Evolutionary conservation across 2,888 invertebrate genomes (phyloP).

Genomic region (Tetragnatha montana): DNA sequence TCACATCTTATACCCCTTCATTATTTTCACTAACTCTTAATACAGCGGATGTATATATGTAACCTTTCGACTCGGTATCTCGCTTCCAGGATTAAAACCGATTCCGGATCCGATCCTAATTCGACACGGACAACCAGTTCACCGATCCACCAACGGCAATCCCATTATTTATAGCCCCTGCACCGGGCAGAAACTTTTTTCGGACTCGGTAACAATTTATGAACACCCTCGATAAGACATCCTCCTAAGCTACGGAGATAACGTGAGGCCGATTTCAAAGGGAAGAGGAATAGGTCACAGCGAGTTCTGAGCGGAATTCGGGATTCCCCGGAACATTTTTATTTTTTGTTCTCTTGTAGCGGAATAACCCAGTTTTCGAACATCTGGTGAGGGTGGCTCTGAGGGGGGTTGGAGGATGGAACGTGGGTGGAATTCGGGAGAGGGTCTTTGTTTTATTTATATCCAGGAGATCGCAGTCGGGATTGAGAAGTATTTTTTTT

Average conservation of each 20-base stretch:
- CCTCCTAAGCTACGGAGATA: background rate
- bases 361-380: slow-evolving; percentile 7
- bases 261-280: slow-evolving; percentile 14
- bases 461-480: background rate
- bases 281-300: slow-evolving; percentile 7
- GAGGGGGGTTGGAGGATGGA: background rate
- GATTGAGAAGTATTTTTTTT: background rate
- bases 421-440: slow-evolving; percentile 10
- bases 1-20: too few relatives aligned
- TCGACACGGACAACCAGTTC: too few relatives aligned
- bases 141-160: background rate
- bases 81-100: too few relatives aligned
- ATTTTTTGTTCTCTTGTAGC: background rate
- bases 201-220: background rate
- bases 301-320: background rate
- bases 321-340: background rate
- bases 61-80: too few relatives aligned
- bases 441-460: background rate
- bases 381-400: background rate
- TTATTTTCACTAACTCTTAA: too few relatives aligned
- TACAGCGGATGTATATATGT: too few relatives aligned
- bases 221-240: background rate
- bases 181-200: background rate
- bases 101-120: too few relatives aligned
- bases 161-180: background rate